These are phyloP conservation scores for Paracyprichromis sp. DNA, from an alignment of 2,113 vertebrate genomes.

Conservation along the genomic window DNA sequence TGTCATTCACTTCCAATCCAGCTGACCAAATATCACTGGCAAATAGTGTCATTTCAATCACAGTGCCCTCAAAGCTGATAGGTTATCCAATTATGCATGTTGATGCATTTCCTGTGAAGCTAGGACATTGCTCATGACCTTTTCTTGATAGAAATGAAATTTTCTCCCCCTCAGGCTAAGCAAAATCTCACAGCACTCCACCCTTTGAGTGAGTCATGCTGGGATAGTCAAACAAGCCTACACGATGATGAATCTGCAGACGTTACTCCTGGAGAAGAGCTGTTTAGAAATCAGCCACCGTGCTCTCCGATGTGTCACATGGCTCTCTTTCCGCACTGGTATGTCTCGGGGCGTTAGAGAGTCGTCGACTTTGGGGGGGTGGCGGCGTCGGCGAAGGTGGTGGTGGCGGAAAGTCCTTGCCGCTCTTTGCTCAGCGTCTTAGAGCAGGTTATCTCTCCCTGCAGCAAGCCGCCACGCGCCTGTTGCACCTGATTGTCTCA, in stretches of 20 bases:
- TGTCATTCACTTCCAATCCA: conserved; percentile 33
- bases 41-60: conserved; percentile 57
- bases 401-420: neutral
- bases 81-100: conserved; percentile 54
- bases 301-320: neutral
- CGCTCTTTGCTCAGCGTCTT: conserved; percentile 61
- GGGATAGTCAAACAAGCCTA: conserved; percentile 43
- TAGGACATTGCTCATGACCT: conserved; percentile 55
- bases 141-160: conserved; percentile 64
- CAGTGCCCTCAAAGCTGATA: conserved; percentile 41
- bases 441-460: conserved; percentile 70
- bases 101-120: conserved; percentile 61
- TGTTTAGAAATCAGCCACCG: conserved; percentile 55
- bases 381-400: neutral
- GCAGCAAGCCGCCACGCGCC: conserved; percentile 90
- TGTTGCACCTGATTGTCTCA: conserved; percentile 95
- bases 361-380: neutral
- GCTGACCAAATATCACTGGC: conserved; percentile 47
- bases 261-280: neutral
- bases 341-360: neutral
- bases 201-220: conserved; percentile 61
- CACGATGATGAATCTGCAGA: conserved; percentile 1
- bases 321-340: neutral
- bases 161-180: conserved; percentile 64
- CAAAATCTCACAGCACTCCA: conserved; percentile 60